A percentile compares a stretch with the other conserved stretches of the same genome.
phyloP scores from a whole-genome alignment of 2,888 invertebrate genomes.

The Mythimna vitellina region DNA sequence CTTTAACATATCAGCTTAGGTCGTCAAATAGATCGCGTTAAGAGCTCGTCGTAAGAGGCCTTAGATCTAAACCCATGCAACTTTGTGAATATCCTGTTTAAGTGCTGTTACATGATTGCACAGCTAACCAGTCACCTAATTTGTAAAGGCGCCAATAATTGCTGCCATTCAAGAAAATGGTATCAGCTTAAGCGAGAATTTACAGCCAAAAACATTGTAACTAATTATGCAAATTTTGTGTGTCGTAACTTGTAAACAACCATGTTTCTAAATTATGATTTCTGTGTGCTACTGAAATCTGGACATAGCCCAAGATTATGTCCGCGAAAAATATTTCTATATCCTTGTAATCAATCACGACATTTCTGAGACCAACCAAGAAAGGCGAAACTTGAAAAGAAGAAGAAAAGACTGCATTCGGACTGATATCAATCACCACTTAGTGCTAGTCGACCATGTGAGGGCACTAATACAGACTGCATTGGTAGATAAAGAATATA shows the following conservation, averaged over 20 bases:
- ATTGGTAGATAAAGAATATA: conserved; percentile 64
- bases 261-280: conserved; percentile 2
- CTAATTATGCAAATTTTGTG: neutral
- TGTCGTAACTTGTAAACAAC: neutral
- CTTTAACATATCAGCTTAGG: too few relatives aligned
- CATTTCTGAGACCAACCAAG: neutral
- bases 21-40: too few relatives aligned
- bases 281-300: neutral
- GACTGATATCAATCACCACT: conserved; percentile 22
- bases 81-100: conserved; percentile 24
- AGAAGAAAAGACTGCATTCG: neutral
- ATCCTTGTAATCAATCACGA: neutral
- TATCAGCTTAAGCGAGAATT: conserved; percentile 21
- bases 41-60: too few relatives aligned
- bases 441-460: conserved; percentile 3
- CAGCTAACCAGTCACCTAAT: conserved; percentile 30
- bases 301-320: neutral
- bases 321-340: neutral
- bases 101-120: conserved; percentile 28
- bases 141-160: conserved; percentile 41
- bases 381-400: neutral
- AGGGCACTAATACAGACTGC: conserved; percentile 30
- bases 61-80: conserved; percentile 15
- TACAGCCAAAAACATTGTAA: conserved; percentile 18
- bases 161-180: conserved; percentile 37